Base-by-base conservation (phyloP, 2,797 vertebrate species). In the Heteromormyrus szaboi region DNA sequence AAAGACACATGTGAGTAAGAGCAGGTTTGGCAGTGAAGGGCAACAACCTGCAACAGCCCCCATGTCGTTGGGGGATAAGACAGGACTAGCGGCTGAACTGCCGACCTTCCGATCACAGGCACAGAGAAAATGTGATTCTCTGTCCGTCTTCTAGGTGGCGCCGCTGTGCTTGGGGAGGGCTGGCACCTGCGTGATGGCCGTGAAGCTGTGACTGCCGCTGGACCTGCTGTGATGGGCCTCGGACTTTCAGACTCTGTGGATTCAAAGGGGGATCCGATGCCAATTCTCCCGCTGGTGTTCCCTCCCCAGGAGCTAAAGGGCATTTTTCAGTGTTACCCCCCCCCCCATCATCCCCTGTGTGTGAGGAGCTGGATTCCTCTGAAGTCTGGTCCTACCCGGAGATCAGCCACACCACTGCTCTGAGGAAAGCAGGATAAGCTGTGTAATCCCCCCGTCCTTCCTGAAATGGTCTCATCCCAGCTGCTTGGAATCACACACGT, bases 161-260 rank as follows among this genome's bases (percentile, higher is more conserved):
- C 96, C 98, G 1, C 93, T 99, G 92, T 99, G 98, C 92, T 95
- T 99, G 91, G 98, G 98, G 94, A 96, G 98, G 95, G 98, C 98
- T 46, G 98, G 98, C 65, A 97, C 98, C 0, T 98, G 98, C 87
- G 98, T 99, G 90, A 98, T 99, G 90, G 97, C 97, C 9, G 97
- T 99, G 90, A 98, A 97, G 95, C 95, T 99, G 88, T 98, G 88
- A 89, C 25, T 7, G 44, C 76, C 7, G 11, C 2, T 29, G 62
- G 25, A 68, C 62, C 25, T 29, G 62, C 62, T 1, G 1, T 12
- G 46, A 11, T 29, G 81, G 48, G 9, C 46, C 46, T 50, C 48
- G 4, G 44, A 48, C 22, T 85, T 50, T 29, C 48, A 29, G 81
- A 85, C 9, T 50, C 17, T 17, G 68, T 50, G 81, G 17, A 51